These are phyloP conservation scores for Ia io DNA, from an alignment of 2,113 vertebrate species.

Conservation along the genomic window DNA sequence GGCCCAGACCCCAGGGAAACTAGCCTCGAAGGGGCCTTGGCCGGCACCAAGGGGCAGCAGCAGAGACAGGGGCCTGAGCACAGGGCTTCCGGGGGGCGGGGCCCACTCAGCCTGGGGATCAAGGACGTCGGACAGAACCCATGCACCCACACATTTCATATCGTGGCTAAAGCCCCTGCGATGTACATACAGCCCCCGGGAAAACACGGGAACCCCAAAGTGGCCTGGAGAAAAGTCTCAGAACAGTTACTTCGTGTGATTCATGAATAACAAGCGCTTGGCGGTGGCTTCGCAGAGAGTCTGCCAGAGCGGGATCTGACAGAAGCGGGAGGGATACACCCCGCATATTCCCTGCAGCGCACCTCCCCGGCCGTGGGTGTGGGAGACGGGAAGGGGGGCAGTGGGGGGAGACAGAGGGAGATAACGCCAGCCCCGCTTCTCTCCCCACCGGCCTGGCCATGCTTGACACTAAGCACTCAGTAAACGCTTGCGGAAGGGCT, in stretches of 20 bases:
- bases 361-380: too few relatives aligned
- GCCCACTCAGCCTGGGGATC: too few relatives aligned
- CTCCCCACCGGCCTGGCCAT: fast-evolving
- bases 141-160: too few relatives aligned
- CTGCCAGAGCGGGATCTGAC: neutral
- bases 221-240: neutral
- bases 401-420: neutral
- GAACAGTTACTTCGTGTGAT: neutral
- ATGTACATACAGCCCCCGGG: neutral
- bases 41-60: neutral
- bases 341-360: fast-evolving
- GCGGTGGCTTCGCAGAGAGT: neutral
- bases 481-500: neutral
- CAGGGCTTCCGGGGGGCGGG: neutral
- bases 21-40: too few relatives aligned
- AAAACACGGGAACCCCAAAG: neutral
- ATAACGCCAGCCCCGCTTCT: fast-evolving
- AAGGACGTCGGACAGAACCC: too few relatives aligned
- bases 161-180: neutral
- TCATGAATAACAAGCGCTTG: neutral
- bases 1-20: neutral
- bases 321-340: neutral
- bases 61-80: neutral
- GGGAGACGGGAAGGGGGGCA: neutral
- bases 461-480: neutral